Evolutionary conservation across 2,113 vertebrate genomes (phyloP), one percentile per base, ranked within the genome.

Genomic region (Heterotilapia buettikoferi): DNA sequence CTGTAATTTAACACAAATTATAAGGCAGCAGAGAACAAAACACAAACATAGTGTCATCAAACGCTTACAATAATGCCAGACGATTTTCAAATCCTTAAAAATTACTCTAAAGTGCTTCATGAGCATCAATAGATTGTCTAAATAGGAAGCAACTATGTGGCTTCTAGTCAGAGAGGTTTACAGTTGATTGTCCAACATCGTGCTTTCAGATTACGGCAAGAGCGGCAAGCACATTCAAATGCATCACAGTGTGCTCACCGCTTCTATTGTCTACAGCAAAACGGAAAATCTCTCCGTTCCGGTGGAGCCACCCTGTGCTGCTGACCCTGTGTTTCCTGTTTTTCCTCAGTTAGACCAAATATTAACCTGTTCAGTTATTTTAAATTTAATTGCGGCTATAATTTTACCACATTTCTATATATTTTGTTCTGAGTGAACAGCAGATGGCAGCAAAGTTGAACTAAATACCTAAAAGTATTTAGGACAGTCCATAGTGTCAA

Each of bases 371-470:
- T 78, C 1, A 2, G 16, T 26, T 5, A 50, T 43, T 80, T 52
- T 16, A 83, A 89, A 82, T 9, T 0, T 7, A 47, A 38, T 9
- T 71, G 71, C 6, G 6, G n/a, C 43, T 6, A 4, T 19, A 3
- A 10, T 19, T 50, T 16, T 26, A 18, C 73, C 24, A 21, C 9
- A 45, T 26, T 73, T 59, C 84, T 36, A 56, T 18, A 29, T 84
- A 31, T 9, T 66, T 45, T 84, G 86, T 84, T 78, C 33, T 83
- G 45, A 81, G 31, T 92, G 53, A 90, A 88, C 94, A 95, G 94
- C 87, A 95, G 93, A 92, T 94, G 94, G 92, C 93, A 95, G 92
- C 84, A 93, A 88, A 87, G 84, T 91, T 81, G 31, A 93, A 90
- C 83, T 79, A 91, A 94, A 90, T 29, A 73, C 56, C 59, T 36